A percentile compares a stretch with the other conserved stretches of the same genome.
Conservation (phyloP, 2,113 vertebrate species). For the Tragulus kanchil region DNA sequence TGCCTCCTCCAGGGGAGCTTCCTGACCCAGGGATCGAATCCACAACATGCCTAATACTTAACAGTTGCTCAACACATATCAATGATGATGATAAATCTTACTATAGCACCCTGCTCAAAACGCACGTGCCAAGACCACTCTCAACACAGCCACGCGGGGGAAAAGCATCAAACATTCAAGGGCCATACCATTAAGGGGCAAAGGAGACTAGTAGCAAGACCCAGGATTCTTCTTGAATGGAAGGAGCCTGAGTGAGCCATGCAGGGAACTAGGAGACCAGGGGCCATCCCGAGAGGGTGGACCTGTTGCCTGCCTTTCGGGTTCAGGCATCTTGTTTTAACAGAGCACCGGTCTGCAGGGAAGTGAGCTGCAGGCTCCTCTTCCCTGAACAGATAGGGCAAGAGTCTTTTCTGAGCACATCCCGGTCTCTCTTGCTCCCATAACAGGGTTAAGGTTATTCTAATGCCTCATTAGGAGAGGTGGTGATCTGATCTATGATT, state of each 20-base stretch:
- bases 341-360: neutral
- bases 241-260: neutral
- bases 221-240: neutral
- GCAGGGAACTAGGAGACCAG: neutral
- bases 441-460: neutral
- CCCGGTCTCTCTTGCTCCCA: neutral
- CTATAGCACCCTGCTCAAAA: neutral
- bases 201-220: neutral
- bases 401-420: neutral
- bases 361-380: neutral
- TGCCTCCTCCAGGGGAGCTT: neutral
- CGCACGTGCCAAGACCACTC: neutral
- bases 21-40: neutral
- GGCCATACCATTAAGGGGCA: accelerated
- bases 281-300: neutral
- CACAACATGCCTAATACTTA: neutral
- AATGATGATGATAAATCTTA: neutral
- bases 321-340: neutral
- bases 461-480: neutral
- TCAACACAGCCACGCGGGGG: too few relatives aligned
- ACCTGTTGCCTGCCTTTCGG: neutral
- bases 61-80: neutral
- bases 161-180: neutral
- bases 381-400: accelerated
- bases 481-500: neutral